Base-by-base conservation (phyloP, 1,140 invertebrate species). In the Daktulosphaira vitifoliae region DNA sequence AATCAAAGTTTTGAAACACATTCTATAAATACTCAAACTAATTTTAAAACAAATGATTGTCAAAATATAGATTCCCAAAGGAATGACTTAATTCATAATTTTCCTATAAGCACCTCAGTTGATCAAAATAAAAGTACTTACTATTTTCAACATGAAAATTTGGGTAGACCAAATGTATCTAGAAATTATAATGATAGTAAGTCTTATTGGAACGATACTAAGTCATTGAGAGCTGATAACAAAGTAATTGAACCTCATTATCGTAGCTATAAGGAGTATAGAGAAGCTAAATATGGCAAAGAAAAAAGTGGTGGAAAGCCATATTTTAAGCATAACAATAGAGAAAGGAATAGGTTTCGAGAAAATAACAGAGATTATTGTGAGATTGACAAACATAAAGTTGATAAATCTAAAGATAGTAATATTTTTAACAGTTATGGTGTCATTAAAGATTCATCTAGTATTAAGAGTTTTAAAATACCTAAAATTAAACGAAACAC, bases 391-490 rank as follows among this genome's bases (percentile, higher is more conserved):
- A 37, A 37, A 42, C 23, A 1, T 26, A 29, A 29, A 29, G 11
- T n/a, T 16, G 51, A 37, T 13, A 8, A 33, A 11, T 33, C 9
- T 1, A 37, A 18, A 26, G 16, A 2, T 3, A 59, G 22, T 15
- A n/a, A 48, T 33, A 7, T 15, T 44, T 46, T 18, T 22, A 46
- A 33, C 20, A 48, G 4, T 33, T 29, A 46, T 29, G 42, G 42
- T 29, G n/a, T 22, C 20, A 4, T 33, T 26, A 62, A 62, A 20
- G 56, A 62, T 33, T 15, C 25, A 48, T 3, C 16, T 48, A 22
- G 26, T 29, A 62, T 62, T 33, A 62, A 62, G 46, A 22, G 7
- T 15, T 62, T 62, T 11, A 62, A 62, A 33, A 62, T 62, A 33
- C 56, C 56, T 1, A 62, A 62, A 62, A 26, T 62, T n/a, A 62